phyloP scores from a whole-genome alignment of 2,797 vertebrate genomes.

The Mus spretus region DNA sequence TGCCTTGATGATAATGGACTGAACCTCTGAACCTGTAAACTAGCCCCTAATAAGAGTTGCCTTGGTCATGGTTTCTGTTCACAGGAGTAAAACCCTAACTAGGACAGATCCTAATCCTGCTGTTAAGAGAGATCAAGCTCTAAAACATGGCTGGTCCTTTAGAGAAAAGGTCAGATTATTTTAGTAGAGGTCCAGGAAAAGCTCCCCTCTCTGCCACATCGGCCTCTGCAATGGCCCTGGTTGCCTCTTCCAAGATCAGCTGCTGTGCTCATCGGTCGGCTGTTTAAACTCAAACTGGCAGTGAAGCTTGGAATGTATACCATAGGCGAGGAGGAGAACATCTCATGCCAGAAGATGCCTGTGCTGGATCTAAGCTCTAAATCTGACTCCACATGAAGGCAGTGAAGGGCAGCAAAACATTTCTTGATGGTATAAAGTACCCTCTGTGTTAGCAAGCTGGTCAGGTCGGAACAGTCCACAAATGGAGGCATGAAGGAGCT shows the following conservation, averaged over 20 bases:
- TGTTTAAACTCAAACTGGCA: no score
- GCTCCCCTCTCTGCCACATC: background rate
- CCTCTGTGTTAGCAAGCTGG: background rate
- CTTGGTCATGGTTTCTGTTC: background rate
- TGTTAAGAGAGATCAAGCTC: constrained; percentile 91
- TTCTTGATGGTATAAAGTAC: background rate
- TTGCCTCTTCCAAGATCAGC: background rate
- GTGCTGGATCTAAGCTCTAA: background rate
- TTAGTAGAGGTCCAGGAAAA: no score
- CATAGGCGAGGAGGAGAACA: background rate
- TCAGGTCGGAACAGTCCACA: background rate
- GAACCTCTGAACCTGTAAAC: background rate
- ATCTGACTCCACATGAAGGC: background rate
- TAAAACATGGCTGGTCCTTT: constrained; percentile 93
- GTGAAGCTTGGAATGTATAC: no score
- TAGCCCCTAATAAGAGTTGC: background rate
- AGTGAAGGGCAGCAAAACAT: background rate
- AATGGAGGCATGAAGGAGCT: background rate
- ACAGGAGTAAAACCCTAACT: background rate
- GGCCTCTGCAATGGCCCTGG: background rate
- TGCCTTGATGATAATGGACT: background rate
- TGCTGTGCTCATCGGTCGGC: background rate
- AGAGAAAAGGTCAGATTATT: constrained; percentile 81
- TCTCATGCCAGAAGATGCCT: background rate
- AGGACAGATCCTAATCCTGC: constrained; percentile 86